Base-by-base conservation (phyloP, 2,888 invertebrate species). In the Rhagophthalmus giganteus region DNA sequence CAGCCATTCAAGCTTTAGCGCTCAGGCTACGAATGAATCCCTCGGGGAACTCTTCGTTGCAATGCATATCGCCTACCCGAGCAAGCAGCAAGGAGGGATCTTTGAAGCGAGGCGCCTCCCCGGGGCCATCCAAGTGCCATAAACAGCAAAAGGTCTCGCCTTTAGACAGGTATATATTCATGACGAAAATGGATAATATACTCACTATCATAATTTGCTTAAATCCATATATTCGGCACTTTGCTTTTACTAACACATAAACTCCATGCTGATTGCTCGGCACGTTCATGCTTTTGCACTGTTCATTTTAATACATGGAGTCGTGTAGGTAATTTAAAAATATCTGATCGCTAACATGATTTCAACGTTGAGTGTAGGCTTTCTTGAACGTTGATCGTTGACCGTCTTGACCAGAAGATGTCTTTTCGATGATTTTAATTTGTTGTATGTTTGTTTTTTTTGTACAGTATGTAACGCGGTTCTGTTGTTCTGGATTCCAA, bases 1-100 rank as follows among this genome's bases (percentile, higher is more conserved):
- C 88, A 35, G 88, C 88, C 61, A 86, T 89, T 63, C 85, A 88
- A 66, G 87, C 88, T 68, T 80, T 88, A 57, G 87, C 86, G 54
- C 63, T 75, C 45, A 74, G 74, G 55, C 67, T 74, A 59, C 67
- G 74, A 48, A 72, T 71, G 61, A 74, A 74, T 61, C 71, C 73
- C 34, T 68, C 72, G 11, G 72, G 71, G 61, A 72, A 71, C 64
- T 69, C 71, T 59, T 72, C 71, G 60, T 64, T 72, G 50, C 72
- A 73, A 63, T 72, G 72, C 65, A 69, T 73, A 70, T 72, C 74
- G 58, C 71, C 73, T 44, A 57, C 67, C 46, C 69, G 74, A 71
- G 75, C 73, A 74, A 76, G 75, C 74, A 76, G 76, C 74, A 74
- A 72, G 72, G 76, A 76, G 66, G 74, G 75, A 60, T 76, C 76